Conservation (phyloP, 2,888 invertebrate species). For the Pristionchus fissidentatus region DNA sequence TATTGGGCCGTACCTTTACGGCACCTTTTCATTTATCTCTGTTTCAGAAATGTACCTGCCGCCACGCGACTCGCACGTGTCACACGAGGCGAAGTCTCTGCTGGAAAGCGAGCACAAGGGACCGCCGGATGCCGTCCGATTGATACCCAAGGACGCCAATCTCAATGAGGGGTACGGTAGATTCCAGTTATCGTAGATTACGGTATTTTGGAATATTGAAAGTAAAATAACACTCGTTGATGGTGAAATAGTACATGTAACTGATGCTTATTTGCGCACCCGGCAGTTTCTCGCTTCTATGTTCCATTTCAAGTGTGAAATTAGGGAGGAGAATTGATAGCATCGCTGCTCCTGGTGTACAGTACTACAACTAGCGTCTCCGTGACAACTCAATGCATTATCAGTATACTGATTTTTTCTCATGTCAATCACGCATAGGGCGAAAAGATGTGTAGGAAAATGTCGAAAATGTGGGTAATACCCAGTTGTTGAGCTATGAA, state of each 20-base stretch:
- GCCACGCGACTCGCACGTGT: constrained; percentile 26
- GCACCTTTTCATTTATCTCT: background rate
- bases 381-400: too few relatives aligned
- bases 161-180: constrained; percentile 59
- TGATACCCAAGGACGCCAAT: constrained; percentile 64
- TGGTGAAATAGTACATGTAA: too few relatives aligned
- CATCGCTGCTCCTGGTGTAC: too few relatives aligned
- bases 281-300: background rate
- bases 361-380: too few relatives aligned
- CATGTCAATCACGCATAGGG: too few relatives aligned
- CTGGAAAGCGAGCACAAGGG: constrained; percentile 58
- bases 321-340: too few relatives aligned
- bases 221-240: too few relatives aligned
- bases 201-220: background rate
- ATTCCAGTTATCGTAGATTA: background rate
- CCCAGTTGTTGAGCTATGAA: background rate
- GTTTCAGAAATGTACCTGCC: background rate
- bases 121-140: constrained; percentile 53
- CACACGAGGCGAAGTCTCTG: constrained; percentile 58
- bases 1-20: too few relatives aligned
- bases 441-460: too few relatives aligned
- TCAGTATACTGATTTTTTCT: too few relatives aligned
- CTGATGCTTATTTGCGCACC: background rate
- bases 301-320: background rate
- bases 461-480: background rate